These are phyloP conservation scores for Linnaemya vulpina DNA, from an alignment of 2,888 invertebrate genomes.

Conservation along the genomic window DNA sequence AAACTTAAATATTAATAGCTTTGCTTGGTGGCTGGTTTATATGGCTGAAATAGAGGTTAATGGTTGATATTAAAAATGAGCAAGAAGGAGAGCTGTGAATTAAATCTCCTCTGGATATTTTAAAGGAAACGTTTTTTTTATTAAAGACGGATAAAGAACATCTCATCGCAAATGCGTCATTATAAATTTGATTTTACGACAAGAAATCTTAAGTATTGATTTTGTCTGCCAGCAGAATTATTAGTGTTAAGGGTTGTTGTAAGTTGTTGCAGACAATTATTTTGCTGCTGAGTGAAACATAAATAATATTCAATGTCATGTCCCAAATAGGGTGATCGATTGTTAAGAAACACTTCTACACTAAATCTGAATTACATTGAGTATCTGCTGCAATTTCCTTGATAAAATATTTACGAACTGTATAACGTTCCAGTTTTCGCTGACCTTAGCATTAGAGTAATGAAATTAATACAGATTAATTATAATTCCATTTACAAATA, in stretches of 20 bases:
- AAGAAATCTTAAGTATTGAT: conserved; percentile 56
- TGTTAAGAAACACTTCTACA: too few species aligned
- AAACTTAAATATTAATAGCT: conserved; percentile 48
- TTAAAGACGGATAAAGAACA: neutral
- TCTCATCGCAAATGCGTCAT: conserved; percentile 50
- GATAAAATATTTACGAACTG: too few species aligned
- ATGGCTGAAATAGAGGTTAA: conserved; percentile 31
- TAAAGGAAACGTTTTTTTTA: conserved; percentile 7
- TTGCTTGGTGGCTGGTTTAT: conserved; percentile 7
- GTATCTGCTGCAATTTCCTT: too few species aligned
- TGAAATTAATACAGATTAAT: too few species aligned
- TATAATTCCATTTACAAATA: too few species aligned
- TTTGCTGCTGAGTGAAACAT: conserved; percentile 21
- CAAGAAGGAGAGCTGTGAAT: neutral
- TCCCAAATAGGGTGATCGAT: neutral
- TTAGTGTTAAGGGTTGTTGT: neutral
- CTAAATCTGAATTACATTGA: too few species aligned
- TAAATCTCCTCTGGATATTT: conserved; percentile 2
- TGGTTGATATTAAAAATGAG: conserved; percentile 33
- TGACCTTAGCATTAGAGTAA: too few species aligned
- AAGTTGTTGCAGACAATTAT: conserved; percentile 8
- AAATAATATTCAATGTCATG: conserved; percentile 8
- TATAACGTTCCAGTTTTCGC: too few species aligned
- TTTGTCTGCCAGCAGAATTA: neutral
- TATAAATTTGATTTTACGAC: conserved; percentile 59